Percentiles rank a stretch among this genome's conserved stretches.
Conservation (phyloP, 2,888 invertebrate genomes). For the Polymixis lichenea region DNA sequence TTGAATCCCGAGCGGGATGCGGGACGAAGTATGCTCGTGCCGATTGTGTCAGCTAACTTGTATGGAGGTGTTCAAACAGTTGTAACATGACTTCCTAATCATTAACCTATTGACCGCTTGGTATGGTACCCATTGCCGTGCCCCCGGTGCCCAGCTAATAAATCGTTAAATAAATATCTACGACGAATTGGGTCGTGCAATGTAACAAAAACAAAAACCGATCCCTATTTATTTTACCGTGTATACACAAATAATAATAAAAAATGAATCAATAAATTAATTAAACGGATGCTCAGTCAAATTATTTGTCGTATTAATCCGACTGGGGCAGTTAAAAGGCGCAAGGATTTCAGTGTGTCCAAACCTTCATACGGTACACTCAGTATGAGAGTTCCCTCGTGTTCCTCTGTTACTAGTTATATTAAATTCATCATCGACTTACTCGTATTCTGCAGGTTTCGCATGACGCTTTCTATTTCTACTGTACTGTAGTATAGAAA, state of each 20-base stretch:
- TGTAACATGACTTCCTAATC: background rate
- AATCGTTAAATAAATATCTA: background rate
- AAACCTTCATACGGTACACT: background rate
- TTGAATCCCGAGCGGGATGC: background rate
- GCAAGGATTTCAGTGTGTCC: background rate
- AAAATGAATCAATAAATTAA: background rate
- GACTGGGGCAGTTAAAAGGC: background rate
- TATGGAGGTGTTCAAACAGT: background rate
- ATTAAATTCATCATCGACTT: constrained; percentile 15
- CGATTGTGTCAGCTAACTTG: background rate
- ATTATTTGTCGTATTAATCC: background rate
- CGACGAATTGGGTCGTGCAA: background rate
- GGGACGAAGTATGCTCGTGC: background rate
- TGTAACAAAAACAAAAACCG: background rate
- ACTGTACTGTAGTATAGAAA: too few relatives aligned
- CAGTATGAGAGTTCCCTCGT: background rate
- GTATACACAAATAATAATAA: background rate
- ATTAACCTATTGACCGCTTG: background rate
- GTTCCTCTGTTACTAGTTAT: background rate
- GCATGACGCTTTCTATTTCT: too few relatives aligned
- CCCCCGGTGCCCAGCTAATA: background rate
- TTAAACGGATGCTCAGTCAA: too few relatives aligned
- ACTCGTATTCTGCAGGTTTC: background rate
- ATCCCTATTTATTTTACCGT: background rate
- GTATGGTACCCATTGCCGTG: too few relatives aligned